These are phyloP conservation scores for Probaryconus sp. DNA, from an alignment of 1,140 invertebrate species.

Conservation along the genomic window DNA sequence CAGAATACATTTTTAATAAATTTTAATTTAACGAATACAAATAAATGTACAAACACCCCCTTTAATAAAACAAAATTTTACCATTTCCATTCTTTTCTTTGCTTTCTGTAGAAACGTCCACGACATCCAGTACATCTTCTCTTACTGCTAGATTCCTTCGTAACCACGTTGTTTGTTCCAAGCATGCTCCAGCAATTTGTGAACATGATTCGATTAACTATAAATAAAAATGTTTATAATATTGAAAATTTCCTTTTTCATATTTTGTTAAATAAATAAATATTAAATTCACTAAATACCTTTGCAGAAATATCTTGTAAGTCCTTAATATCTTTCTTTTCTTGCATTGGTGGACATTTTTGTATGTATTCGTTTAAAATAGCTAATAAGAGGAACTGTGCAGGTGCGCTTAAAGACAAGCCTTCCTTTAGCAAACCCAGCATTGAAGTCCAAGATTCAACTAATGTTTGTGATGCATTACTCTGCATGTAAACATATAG, in stretches of 20 bases:
- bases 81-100: constrained; percentile 76
- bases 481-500: constrained; percentile 87
- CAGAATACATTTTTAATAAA: constrained; percentile 8
- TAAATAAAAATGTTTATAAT: constrained; percentile 7
- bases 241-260: too few relatives aligned
- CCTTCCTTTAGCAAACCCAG: constrained; percentile 89
- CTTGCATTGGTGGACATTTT: constrained; percentile 86
- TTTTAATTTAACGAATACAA: neutral
- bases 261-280: constrained; percentile 7
- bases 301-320: constrained; percentile 87
- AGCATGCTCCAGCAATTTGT: constrained; percentile 92
- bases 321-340: constrained; percentile 90
- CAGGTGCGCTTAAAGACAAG: constrained; percentile 84
- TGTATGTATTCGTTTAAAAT: constrained; percentile 93
- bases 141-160: constrained; percentile 92
- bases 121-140: constrained; percentile 82
- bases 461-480: constrained; percentile 82
- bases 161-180: constrained; percentile 95
- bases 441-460: constrained; percentile 89
- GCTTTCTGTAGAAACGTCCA: constrained; percentile 75
- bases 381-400: constrained; percentile 89
- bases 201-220: constrained; percentile 89
- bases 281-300: constrained; percentile 68
- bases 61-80: constrained; percentile 64
- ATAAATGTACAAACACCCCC: too few relatives aligned